Base-by-base conservation (phyloP, 2,888 invertebrate species). In the Furcula furcula region DNA sequence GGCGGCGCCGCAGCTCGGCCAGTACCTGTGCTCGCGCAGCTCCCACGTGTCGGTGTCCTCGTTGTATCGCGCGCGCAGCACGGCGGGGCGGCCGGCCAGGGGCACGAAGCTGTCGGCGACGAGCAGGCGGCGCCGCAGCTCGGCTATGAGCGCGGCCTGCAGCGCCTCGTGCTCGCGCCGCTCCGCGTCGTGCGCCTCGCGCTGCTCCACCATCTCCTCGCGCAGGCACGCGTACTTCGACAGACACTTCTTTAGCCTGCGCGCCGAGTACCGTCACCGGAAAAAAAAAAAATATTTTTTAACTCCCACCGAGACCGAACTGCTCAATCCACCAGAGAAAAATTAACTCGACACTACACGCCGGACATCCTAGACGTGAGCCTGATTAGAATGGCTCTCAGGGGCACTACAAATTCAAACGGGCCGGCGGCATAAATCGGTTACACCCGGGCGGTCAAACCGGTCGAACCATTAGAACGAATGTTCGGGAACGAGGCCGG, bases 61-160 rank as follows among this genome's bases (percentile, higher is more conserved):
- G 68, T 72, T 67, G 66, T 74, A 80, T 77, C 96, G 95, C 38
- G 98, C 92, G 35, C 78, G 73, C 67, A 78, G 72, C 60, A 70
- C 82, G 46, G 65, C 75, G 38, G 74, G 73, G 5, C 80, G 65
- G 38, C 63, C 89, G 57, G 63, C 86, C 56, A 58, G 91, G 5
- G 97, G 97, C 64, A 97, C 94, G 81, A 97, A 97, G 77, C 96
- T 96, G 70, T 97, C 97, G 47, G 97, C 95, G 31, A 97, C 93
- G 19, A 97, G 90, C 67, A 94, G 94, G 72, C 96, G 95, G 21
- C 98, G 91, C 2, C 98, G 95, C 47, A 98, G 90, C 73, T 98
- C 98, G 51, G 94, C 94, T 45, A 97, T 94, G 37, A 98, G 92
- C 67, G 98, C 97, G 63, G 97, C 96, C 77, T 85, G 85, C 64